phyloP scores from a whole-genome alignment of 2,888 invertebrate genomes.

The Labia minor region DNA sequence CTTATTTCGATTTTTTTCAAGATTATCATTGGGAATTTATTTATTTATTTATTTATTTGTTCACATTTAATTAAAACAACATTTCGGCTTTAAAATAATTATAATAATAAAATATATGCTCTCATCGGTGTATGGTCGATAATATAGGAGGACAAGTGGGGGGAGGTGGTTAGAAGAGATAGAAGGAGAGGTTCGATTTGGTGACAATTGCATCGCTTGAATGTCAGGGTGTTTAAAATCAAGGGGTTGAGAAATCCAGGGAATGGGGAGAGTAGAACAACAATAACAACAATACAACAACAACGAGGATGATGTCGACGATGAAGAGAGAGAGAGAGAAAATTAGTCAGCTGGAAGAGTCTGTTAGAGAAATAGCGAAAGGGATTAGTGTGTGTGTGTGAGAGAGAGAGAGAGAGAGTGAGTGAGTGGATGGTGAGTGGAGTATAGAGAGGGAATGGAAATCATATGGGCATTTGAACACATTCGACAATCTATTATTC shows the following conservation, averaged over 20 bases:
- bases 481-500: background rate
- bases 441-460: too few species aligned
- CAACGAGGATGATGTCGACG: constrained; percentile 1
- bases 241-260: background rate
- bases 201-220: background rate
- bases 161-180: background rate
- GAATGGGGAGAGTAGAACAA: background rate
- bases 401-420: too few species aligned
- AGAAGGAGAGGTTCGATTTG: background rate
- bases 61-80: background rate
- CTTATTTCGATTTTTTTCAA: too few species aligned
- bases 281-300: background rate
- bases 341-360: background rate
- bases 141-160: background rate
- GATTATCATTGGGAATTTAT: too few species aligned
- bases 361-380: constrained; percentile 1
- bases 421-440: too few species aligned
- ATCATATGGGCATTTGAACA: constrained; percentile 2
- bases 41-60: too few species aligned
- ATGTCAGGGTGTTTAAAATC: background rate
- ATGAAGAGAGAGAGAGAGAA: constrained; percentile 8
- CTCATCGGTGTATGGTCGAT: background rate
- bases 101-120: background rate
- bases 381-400: background rate
- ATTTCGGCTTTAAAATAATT: background rate